phyloP scores from a whole-genome alignment of 2,797 vertebrate species.

The Paramormyrops hopkinsi region DNA sequence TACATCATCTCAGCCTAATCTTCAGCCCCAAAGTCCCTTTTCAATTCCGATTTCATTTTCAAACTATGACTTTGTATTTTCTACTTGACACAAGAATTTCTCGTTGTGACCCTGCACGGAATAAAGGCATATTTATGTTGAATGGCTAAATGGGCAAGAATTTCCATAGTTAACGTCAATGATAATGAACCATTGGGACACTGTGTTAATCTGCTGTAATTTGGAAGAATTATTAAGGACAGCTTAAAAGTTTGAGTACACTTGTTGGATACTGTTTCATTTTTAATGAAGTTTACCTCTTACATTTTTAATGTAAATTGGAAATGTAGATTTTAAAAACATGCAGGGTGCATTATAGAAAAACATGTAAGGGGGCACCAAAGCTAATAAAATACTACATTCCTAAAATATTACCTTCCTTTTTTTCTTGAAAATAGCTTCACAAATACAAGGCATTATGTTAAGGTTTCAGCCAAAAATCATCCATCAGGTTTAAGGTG shows the following conservation, averaged over 20 bases:
- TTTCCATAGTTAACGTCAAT: background rate
- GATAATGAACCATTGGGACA: background rate
- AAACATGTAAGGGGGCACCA: background rate
- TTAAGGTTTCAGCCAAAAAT: background rate
- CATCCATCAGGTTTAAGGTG: background rate
- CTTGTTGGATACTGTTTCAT: background rate
- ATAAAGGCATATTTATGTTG: background rate
- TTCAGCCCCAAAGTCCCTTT: slow-evolving; percentile 2
- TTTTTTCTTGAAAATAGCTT: background rate
- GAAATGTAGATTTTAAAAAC: background rate
- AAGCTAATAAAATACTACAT: background rate
- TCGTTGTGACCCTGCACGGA: background rate
- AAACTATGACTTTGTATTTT: background rate
- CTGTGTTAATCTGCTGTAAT: background rate
- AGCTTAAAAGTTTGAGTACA: background rate
- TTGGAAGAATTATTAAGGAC: background rate
- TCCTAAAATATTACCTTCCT: background rate
- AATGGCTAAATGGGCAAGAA: background rate
- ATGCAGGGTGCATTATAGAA: background rate
- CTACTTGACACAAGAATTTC: background rate
- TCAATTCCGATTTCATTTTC: background rate
- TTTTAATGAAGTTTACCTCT: background rate
- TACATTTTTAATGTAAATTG: background rate
- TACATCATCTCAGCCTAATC: background rate
- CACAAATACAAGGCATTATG: background rate